Evolutionary conservation across 2,797 vertebrate genomes (phyloP), one percentile per base, ranked within the genome.

Genomic region (Chiloscyllium punctatum): DNA sequence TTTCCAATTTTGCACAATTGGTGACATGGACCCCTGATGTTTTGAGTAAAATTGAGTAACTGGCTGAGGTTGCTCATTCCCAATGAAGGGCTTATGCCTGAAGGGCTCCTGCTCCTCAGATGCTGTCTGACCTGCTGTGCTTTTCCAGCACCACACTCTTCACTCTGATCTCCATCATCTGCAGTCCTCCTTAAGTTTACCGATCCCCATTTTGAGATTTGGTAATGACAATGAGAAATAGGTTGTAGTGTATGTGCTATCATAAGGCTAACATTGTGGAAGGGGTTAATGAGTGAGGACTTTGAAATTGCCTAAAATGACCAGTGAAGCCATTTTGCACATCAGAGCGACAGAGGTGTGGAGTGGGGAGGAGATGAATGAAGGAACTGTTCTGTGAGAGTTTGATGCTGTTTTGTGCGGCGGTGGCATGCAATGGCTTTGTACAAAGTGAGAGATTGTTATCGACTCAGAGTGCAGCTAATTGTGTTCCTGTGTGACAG

Each of bases 401-500:
- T 5, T 42, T 42, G n/a, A 69, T 33, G 8, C 37, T 48, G 37
- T 84, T 25, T 48, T 48, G 82, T 25, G 90, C 25, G 69, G 27
- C 94, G 18, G 42, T 51, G 25, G 23, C 25, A 53, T 51, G 94
- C 42, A 51, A 51, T 30, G 42, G 23, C 71, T 94, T 71, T 94
- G 62, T 69, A 51, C 30, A 33, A 62, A 51, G 53, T 72, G 33
- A 42, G 69, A 48, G 92, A 72, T 94, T 48, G 37, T 71, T 74
- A 94, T 94, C 94, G 15, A 72, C 42, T 71, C 66, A 48, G 23
- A 94, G 42, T 74, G n/a, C 25, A 74, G 69, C 90, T 94, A 51
- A 27, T 74, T 74, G 37, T 51, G 25, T 94, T 94, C 27, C n/a
- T 94, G 69, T 51, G 27, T 94, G 37, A 94, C 69, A 94, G 92